phyloP scores from a whole-genome alignment of 2,113 vertebrate species.

The Gobio gobio region DNA sequence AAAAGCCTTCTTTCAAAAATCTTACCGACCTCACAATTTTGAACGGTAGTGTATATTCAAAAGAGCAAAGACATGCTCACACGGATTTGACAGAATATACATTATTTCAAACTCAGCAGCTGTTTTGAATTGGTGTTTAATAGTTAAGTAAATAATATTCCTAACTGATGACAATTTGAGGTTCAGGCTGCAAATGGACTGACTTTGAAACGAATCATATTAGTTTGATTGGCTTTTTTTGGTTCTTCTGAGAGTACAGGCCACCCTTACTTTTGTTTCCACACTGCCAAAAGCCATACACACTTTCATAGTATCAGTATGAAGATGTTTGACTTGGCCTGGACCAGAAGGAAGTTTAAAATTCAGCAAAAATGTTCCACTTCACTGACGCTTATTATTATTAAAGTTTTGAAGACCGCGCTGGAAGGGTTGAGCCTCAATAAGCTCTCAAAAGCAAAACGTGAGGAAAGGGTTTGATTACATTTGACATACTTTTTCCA shows the following conservation, averaged over 20 bases:
- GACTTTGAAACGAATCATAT: background rate
- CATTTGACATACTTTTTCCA: conserved; percentile 7
- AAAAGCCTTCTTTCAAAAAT: background rate
- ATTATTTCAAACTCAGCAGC: conserved; percentile 23
- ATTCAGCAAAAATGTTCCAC: conserved; percentile 6
- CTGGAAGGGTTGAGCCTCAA: background rate
- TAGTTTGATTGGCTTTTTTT: background rate
- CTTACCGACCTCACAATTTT: background rate
- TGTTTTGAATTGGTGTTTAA: conserved; percentile 12
- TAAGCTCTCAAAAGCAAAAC: conserved; percentile 9
- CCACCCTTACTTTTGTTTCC: conserved; percentile 29
- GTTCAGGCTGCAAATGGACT: background rate
- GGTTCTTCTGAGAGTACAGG: conserved; percentile 1
- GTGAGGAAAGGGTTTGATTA: conserved; percentile 6
- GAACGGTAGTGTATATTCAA: background rate
- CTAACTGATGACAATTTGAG: conserved; percentile 18
- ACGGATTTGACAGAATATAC: background rate
- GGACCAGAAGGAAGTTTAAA: conserved; percentile 9
- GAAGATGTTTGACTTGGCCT: conserved; percentile 31
- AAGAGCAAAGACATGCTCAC: background rate
- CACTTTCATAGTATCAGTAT: conserved; percentile 2
- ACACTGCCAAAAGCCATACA: background rate
- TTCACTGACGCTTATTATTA: conserved; percentile 16
- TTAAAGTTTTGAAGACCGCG: conserved; percentile 9
- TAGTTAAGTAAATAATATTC: conserved; percentile 1